A percentile compares a stretch with the other conserved stretches of the same genome.
Conservation (phyloP, 1,140 invertebrate species). For the Brachionus rotundiformis region DNA sequence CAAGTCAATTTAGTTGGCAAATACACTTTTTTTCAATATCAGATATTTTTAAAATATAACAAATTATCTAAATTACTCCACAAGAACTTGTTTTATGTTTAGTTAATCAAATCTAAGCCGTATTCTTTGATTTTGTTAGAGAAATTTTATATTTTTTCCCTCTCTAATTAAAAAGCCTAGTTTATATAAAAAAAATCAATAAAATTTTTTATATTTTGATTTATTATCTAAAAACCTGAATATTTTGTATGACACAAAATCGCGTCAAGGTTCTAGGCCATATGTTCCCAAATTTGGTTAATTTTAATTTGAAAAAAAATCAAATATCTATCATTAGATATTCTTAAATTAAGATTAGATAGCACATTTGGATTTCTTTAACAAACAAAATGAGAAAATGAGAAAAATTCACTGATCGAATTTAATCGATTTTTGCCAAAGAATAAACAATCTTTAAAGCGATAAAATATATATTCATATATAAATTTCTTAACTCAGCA, state of each 20-base stretch:
- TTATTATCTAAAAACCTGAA: not conserved
- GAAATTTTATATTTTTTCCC: not conserved
- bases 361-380: conserved; percentile 18
- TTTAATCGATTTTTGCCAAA: not conserved
- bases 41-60: too few species aligned
- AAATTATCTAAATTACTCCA: too few species aligned
- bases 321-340: not conserved
- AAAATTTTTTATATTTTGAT: not conserved
- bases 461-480: conserved; percentile 14
- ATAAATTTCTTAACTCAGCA: not conserved
- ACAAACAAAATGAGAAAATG: not conserved
- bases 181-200: not conserved
- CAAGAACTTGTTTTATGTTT: too few species aligned
- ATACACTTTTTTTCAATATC: too few species aligned
- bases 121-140: too few species aligned
- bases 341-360: not conserved
- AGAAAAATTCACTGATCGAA: conserved; percentile 19
- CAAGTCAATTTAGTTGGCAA: too few species aligned
- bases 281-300: not conserved
- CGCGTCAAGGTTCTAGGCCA: not conserved
- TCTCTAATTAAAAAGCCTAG: not conserved
- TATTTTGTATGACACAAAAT: not conserved
- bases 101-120: too few species aligned
- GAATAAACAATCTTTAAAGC: conserved; percentile 8
- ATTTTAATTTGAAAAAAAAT: not conserved